These are phyloP conservation scores for Tragopan temminckii DNA, from an alignment of 2,797 vertebrate species.

Conservation along the genomic window DNA sequence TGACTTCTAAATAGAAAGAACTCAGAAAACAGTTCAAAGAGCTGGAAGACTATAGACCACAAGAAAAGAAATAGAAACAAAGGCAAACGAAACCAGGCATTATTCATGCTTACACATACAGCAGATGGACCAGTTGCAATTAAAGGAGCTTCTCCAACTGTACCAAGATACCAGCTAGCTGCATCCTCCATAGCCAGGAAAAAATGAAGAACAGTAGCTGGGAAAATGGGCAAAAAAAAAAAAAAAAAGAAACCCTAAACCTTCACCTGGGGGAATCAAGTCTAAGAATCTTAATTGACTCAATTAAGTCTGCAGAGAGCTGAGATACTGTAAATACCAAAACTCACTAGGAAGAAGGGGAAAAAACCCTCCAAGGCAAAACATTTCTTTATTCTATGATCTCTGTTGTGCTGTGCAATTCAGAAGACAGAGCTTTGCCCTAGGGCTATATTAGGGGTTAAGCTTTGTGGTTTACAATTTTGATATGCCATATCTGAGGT, in stretches of 20 bases:
- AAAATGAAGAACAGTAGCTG: background rate
- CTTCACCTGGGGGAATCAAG: background rate
- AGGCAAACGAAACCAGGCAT: background rate
- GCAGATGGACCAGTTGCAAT: background rate
- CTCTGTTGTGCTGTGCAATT: conserved; percentile 29
- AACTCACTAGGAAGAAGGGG: conserved; percentile 45
- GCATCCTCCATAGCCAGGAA: background rate
- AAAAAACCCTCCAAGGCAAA: conserved; percentile 54
- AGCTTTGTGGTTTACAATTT: conserved; percentile 69
- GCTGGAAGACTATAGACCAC: background rate
- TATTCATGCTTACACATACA: background rate
- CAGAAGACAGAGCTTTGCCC: conserved; percentile 59
- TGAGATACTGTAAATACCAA: conserved; percentile 67
- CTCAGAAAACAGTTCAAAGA: background rate
- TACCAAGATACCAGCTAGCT: background rate
- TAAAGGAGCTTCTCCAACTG: background rate
- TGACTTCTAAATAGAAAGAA: background rate
- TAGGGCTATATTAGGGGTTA: conserved; percentile 42
- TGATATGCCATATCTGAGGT: conserved; percentile 58
- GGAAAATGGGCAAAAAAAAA: background rate
- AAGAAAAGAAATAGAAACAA: conserved; percentile 5
- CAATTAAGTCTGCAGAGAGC: conserved; percentile 66
- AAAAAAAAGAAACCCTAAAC: background rate
- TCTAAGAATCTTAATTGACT: conserved; percentile 70
- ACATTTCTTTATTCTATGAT: conserved; percentile 39